These are phyloP conservation scores for Axea sp. DNA, from an alignment of 2,888 invertebrate species.

Conservation along the genomic window DNA sequence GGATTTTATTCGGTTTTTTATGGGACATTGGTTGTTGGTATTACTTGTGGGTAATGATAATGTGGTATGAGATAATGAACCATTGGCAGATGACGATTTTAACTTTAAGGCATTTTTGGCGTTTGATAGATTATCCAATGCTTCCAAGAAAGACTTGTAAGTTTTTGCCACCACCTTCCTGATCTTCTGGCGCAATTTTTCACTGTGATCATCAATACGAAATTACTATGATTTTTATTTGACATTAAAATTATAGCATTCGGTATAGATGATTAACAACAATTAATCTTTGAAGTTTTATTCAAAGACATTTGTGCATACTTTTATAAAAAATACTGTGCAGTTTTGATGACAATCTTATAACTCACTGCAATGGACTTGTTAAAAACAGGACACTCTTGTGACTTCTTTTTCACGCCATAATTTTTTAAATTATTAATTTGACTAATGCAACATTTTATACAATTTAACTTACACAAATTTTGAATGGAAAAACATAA, in stretches of 20 bases:
- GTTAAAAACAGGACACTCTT: no score
- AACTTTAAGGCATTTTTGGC: conserved; percentile 50
- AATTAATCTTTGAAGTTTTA: not conserved
- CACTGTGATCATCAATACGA: conserved; percentile 49
- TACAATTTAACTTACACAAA: no score
- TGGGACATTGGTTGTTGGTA: conserved; percentile 23
- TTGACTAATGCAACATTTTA: no score
- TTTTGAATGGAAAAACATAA: no score
- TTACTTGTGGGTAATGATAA: conserved; percentile 44
- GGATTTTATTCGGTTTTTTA: not conserved
- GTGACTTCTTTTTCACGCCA: no score
- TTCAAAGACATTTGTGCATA: not conserved
- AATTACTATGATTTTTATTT: conserved; percentile 30
- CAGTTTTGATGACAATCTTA: not conserved
- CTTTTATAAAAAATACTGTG: not conserved
- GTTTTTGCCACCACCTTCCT: conserved; percentile 58
- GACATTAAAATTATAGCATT: not conserved
- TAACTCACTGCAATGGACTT: conserved; percentile 1
- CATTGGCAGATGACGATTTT: conserved; percentile 51
- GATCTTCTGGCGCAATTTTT: conserved; percentile 56
- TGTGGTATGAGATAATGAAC: conserved; percentile 50
- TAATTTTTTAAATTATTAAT: no score
- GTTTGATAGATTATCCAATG: conserved; percentile 54
- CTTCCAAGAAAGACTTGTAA: conserved; percentile 57
- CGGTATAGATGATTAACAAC: not conserved